Percentiles rank a stretch among this genome's conserved stretches.
Evolutionary conservation across 2,797 vertebrate species (phyloP).

Genomic region (Diglossa cyanea): DNA sequence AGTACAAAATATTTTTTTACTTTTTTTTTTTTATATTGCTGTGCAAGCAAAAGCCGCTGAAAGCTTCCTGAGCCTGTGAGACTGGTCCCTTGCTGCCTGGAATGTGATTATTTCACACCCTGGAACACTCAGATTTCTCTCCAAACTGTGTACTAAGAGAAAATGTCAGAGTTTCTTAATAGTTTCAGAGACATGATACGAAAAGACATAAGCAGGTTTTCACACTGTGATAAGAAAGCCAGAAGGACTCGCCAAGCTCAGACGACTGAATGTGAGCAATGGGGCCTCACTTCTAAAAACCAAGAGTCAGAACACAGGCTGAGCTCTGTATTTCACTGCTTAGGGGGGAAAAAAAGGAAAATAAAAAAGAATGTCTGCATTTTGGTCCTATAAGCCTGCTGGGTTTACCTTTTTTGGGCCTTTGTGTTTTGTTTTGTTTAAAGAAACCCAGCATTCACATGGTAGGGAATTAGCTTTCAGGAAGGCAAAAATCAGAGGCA

Average conservation of each 20-base stretch:
- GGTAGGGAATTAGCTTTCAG: background rate
- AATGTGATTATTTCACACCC: constrained; percentile 63
- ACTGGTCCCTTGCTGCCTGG: constrained; percentile 24
- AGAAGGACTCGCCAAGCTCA: constrained; percentile 11
- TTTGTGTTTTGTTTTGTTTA: fast-evolving
- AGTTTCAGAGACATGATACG: constrained; percentile 44
- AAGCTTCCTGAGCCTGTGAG: constrained; percentile 31
- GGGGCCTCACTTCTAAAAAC: background rate
- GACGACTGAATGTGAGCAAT: background rate
- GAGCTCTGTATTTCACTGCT: background rate
- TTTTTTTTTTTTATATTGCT: background rate
- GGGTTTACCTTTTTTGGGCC: fast-evolving
- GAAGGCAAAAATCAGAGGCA: background rate
- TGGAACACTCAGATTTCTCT: constrained; percentile 51
- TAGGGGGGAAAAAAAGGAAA: background rate
- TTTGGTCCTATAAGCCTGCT: background rate
- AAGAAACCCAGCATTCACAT: background rate
- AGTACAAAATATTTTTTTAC: constrained; percentile 26
- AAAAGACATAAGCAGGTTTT: constrained; percentile 64
- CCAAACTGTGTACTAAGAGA: constrained; percentile 36
- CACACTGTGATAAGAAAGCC: constrained; percentile 52
- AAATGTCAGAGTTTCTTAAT: constrained; percentile 58
- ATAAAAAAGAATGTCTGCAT: background rate
- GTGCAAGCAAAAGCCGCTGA: constrained; percentile 29
- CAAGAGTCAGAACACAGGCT: background rate